Conservation (phyloP, 2,888 invertebrate species). For the Spilarctia lutea region DNA sequence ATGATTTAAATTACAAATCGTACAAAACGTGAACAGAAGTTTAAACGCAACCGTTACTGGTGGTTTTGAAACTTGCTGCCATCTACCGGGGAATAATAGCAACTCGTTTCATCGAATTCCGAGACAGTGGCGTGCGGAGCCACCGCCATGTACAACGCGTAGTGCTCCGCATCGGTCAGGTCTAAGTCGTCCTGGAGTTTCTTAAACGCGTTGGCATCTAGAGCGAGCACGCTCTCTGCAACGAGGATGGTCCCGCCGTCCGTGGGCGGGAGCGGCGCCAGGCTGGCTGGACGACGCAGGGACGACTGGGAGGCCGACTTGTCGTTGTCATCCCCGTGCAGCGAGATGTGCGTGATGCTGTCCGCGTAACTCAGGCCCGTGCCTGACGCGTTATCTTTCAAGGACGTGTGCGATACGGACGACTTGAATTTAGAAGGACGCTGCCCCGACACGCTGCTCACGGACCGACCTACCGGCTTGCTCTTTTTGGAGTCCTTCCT, state of each 20-base stretch:
- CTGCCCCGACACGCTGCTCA: slow-evolving; percentile 87
- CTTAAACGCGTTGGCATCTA: slow-evolving; percentile 76
- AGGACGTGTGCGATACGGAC: slow-evolving; percentile 75
- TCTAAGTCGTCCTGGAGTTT: slow-evolving; percentile 87
- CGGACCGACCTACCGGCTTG: slow-evolving; percentile 86
- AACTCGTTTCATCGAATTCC: slow-evolving; percentile 95
- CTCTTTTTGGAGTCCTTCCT: slow-evolving; percentile 63
- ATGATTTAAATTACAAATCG: background rate
- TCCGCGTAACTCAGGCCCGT: slow-evolving; percentile 83
- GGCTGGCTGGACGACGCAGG: slow-evolving; percentile 62
- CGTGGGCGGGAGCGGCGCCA: slow-evolving; percentile 79
- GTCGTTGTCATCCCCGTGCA: slow-evolving; percentile 86
- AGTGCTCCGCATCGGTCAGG: slow-evolving; percentile 95
- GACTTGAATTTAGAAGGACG: slow-evolving; percentile 83
- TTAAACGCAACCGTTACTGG: slow-evolving; percentile 22
- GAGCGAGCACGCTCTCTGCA: slow-evolving; percentile 83
- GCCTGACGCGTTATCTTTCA: slow-evolving; percentile 77
- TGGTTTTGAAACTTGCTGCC: slow-evolving; percentile 88
- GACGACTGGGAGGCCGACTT: slow-evolving; percentile 72
- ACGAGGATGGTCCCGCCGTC: slow-evolving; percentile 87
- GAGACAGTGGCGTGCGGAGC: slow-evolving; percentile 95
- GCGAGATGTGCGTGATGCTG: slow-evolving; percentile 88
- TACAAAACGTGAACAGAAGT: slow-evolving; percentile 1
- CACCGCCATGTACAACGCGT: slow-evolving; percentile 94
- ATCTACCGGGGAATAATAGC: slow-evolving; percentile 94